Evolutionary conservation across 2,888 invertebrate species (phyloP), one percentile per base, ranked within the genome.

Genomic region (Cantharis flavilabris): DNA sequence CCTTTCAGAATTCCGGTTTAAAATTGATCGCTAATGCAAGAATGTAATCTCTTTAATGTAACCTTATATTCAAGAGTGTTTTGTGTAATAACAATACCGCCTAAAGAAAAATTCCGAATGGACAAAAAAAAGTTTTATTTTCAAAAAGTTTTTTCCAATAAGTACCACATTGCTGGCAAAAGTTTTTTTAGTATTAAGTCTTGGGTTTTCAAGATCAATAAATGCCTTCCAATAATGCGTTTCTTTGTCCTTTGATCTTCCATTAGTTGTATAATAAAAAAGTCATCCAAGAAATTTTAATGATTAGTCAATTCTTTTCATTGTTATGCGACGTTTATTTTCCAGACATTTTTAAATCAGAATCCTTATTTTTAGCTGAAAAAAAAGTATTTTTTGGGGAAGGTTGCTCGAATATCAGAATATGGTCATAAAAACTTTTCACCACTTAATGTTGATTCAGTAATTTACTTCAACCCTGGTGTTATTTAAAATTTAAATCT

Each of bases 401-500:
- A 49, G 49, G 49, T n/a, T 49, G 49, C 49, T n/a, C n/a, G 13
- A n/a, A 49, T 49, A 49, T n/a, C n/a, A 49, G 49, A 49, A 49
- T 49, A 49, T 49, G 49, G 49, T n/a, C 49, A 62, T 14, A 62
- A 20, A 18, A 71, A 72, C 67, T 72, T 67, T 64, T 18, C 33
- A 9, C 20, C 67, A 67, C 72, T 72, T 67, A 70, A 73, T 73
- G 74, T 74, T 74, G 77, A 77, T 72, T 74, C 64, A 73, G 76
- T 77, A 73, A 65, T 77, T 73, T 77, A 76, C 71, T 67, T 65
- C 62, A 69, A 74, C 74, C 71, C 75, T 20, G 67, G 72, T 69
- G 71, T 74, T 77, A 77, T 77, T 77, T 77, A 74, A 77, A 77
- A 77, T 77, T 77, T 74, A 74, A 74, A 69, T 74, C 77, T 23